phyloP scores from a whole-genome alignment of 2,113 vertebrate species.

The Microcebus murinus region DNA sequence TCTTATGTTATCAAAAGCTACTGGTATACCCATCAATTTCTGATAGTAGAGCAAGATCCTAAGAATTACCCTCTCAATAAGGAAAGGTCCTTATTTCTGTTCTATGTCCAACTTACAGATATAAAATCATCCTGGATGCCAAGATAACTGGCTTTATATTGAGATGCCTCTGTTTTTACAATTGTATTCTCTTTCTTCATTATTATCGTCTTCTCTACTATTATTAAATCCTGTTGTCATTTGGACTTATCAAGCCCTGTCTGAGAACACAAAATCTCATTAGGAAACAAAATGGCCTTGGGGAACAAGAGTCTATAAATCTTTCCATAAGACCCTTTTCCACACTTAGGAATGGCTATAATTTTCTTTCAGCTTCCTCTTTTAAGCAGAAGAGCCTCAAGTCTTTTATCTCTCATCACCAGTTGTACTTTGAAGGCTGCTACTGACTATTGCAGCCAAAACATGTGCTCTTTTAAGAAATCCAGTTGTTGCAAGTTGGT shows the following conservation, averaged over 20 bases:
- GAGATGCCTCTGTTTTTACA: conserved; percentile 43
- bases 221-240: conserved; percentile 50
- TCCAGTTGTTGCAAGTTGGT: conserved; percentile 37
- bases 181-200: conserved; percentile 18
- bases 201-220: conserved; percentile 38
- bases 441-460: conserved; percentile 60
- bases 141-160: conserved; percentile 39
- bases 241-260: conserved; percentile 56
- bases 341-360: conserved; percentile 70
- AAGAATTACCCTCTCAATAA: conserved; percentile 21
- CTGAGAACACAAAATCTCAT: conserved; percentile 73
- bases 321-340: conserved; percentile 68
- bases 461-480: conserved; percentile 63
- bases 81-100: conserved; percentile 24
- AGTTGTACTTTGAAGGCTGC: conserved; percentile 69
- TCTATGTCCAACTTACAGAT: conserved; percentile 37
- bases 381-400: conserved; percentile 68
- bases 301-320: conserved; percentile 71
- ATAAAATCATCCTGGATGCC: conserved; percentile 18
- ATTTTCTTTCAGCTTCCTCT: conserved; percentile 77
- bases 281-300: conserved; percentile 71
- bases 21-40: neutral
- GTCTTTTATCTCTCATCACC: conserved; percentile 77
- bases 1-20: conserved; percentile 42
- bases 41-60: conserved; percentile 37